Conservation (phyloP, 2,113 vertebrate genomes). For the Pica pica region DNA sequence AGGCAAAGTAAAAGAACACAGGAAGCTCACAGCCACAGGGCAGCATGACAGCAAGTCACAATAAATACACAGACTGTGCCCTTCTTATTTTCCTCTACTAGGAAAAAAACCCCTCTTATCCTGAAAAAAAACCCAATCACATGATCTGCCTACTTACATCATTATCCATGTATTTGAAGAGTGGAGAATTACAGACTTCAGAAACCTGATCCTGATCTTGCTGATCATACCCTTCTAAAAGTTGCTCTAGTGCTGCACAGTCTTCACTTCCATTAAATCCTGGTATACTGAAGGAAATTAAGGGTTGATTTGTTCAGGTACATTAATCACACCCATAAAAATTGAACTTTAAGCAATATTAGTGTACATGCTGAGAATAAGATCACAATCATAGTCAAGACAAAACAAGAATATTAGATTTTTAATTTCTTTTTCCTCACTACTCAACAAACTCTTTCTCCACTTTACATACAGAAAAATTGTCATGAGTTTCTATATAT, state of each 20-base stretch:
- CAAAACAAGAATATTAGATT: background rate
- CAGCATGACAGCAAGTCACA: background rate
- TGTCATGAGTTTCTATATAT: background rate
- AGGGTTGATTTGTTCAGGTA: background rate
- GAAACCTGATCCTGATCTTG: conserved; percentile 93
- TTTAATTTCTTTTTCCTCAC: background rate
- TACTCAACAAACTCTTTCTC: background rate
- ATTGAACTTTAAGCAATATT: background rate
- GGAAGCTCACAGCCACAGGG: background rate
- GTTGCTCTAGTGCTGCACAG: conserved; percentile 86
- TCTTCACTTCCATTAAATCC: conserved; percentile 96
- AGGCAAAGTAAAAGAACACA: background rate
- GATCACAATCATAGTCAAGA: background rate
- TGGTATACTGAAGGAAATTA: conserved; percentile 80
- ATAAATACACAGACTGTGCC: background rate
- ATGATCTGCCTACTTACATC: conserved; percentile 81
- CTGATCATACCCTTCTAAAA: conserved; percentile 92
- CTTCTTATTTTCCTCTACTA: background rate
- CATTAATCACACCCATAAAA: background rate
- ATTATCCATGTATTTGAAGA: conserved; percentile 99
- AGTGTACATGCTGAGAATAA: background rate
- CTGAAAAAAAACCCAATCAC: background rate
- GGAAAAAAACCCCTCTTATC: background rate
- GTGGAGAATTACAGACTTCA: conserved; percentile 89
- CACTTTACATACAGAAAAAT: background rate